These are phyloP conservation scores for Nasua narica DNA, from an alignment of 2,797 vertebrate species.

Conservation along the genomic window DNA sequence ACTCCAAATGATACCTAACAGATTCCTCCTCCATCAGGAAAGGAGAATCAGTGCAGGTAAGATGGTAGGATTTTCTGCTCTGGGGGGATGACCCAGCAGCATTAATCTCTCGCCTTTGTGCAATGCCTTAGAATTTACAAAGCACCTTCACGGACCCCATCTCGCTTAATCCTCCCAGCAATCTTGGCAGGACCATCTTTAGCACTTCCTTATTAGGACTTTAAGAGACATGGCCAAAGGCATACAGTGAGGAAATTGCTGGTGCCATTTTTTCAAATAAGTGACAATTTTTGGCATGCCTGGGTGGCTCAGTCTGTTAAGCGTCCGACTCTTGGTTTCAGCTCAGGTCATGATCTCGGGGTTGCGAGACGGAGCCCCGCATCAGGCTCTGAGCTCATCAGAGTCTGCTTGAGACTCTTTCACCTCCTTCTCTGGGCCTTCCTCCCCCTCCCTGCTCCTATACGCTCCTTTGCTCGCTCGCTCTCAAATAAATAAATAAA, in stretches of 20 bases:
- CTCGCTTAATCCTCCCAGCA: not conserved
- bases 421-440: not conserved
- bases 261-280: not conserved
- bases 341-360: not conserved
- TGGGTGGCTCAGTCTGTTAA: not conserved
- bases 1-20: not conserved
- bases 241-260: not conserved
- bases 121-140: not conserved
- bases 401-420: not conserved
- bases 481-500: not conserved
- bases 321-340: not conserved
- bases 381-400: not conserved
- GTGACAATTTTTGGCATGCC: not conserved
- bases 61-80: not conserved
- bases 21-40: not conserved
- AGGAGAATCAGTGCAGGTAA: not conserved
- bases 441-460: not conserved
- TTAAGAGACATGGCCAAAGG: not conserved
- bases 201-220: not conserved
- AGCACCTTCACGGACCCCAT: not conserved
- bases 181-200: not conserved
- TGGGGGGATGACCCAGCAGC: not conserved
- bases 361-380: not conserved
- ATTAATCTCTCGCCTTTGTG: accelerated
- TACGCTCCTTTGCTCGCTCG: not conserved